phyloP scores from a whole-genome alignment of 2,113 vertebrate species.

The Canis aureus region DNA sequence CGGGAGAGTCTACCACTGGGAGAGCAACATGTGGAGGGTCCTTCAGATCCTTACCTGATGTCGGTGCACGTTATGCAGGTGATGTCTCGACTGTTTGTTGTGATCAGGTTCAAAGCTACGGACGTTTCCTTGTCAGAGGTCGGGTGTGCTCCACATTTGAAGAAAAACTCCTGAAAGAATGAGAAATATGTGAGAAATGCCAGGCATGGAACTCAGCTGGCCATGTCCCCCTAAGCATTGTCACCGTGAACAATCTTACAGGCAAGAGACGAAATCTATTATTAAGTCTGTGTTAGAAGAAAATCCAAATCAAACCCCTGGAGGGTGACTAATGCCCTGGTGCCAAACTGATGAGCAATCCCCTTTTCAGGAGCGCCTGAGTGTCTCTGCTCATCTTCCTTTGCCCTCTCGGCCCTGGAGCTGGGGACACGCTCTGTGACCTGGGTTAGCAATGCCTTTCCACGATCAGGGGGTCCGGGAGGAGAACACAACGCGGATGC shows the following conservation, averaged over 20 bases:
- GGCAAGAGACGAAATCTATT: conserved; percentile 46
- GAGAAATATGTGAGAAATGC: conserved; percentile 76
- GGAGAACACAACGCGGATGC: fast-evolving
- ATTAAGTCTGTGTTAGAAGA: conserved; percentile 32
- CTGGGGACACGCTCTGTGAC: neutral
- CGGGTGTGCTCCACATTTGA: conserved; percentile 93
- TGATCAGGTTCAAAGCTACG: conserved; percentile 91
- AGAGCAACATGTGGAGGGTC: neutral
- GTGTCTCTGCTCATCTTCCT: neutral
- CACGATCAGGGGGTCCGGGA: fast-evolving
- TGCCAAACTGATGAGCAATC: fast-evolving
- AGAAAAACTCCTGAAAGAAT: conserved; percentile 92
- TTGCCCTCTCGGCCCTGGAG: neutral
- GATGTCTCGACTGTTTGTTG: conserved; percentile 88
- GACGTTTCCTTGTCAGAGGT: conserved; percentile 91
- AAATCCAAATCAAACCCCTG: neutral
- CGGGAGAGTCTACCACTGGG: fast-evolving
- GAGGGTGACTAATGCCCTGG: neutral
- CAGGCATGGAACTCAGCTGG: neutral
- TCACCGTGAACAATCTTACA: conserved; percentile 66
- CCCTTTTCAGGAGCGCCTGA: fast-evolving
- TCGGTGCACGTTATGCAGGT: conserved; percentile 92
- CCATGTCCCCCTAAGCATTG: conserved; percentile 68
- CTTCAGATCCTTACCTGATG: conserved; percentile 86
- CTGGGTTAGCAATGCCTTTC: fast-evolving